These are phyloP conservation scores for Zaprionus obscuricornis DNA, from an alignment of 2,888 invertebrate species.

Conservation along the genomic window DNA sequence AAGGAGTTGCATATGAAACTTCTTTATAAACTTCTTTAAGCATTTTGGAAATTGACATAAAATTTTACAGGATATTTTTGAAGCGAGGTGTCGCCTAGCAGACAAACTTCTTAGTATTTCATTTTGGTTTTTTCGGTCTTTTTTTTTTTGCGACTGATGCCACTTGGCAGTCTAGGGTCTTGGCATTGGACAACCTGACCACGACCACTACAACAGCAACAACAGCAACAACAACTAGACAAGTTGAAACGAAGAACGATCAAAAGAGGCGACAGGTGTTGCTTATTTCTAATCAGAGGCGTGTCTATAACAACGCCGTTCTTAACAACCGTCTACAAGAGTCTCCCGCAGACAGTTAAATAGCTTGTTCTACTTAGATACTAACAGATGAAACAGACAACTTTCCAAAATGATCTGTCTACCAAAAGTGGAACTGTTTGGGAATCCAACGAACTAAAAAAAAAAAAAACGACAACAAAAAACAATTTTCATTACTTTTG, in stretches of 20 bases:
- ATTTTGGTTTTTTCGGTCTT: slow-evolving; percentile 19
- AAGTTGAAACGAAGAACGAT: slow-evolving; percentile 40
- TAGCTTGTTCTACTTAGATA: slow-evolving; percentile 69
- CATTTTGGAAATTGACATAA: too few species aligned
- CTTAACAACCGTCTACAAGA: slow-evolving; percentile 26
- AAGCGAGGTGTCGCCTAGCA: too few species aligned
- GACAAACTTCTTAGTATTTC: not conserved
- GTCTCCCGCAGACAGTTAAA: slow-evolving; percentile 69
- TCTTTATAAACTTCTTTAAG: too few species aligned
- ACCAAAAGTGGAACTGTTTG: too few species aligned
- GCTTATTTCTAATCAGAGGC: slow-evolving; percentile 70
- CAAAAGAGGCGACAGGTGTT: slow-evolving; percentile 70
- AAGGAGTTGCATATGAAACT: too few species aligned
- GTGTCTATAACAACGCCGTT: slow-evolving; percentile 53
- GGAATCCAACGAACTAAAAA: too few species aligned
- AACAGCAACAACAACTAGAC: not conserved
- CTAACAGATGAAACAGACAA: too few species aligned
- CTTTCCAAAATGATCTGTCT: too few species aligned
- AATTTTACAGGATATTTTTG: too few species aligned
- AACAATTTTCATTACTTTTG: too few species aligned
- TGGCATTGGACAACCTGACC: slow-evolving; percentile 30
- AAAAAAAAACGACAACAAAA: too few species aligned
- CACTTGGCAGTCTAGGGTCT: slow-evolving; percentile 33
- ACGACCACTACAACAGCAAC: slow-evolving; percentile 26
- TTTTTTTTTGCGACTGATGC: slow-evolving; percentile 25